These are phyloP conservation scores for Lydus trimaculatus DNA, from an alignment of 2,888 invertebrate genomes.

Conservation along the genomic window DNA sequence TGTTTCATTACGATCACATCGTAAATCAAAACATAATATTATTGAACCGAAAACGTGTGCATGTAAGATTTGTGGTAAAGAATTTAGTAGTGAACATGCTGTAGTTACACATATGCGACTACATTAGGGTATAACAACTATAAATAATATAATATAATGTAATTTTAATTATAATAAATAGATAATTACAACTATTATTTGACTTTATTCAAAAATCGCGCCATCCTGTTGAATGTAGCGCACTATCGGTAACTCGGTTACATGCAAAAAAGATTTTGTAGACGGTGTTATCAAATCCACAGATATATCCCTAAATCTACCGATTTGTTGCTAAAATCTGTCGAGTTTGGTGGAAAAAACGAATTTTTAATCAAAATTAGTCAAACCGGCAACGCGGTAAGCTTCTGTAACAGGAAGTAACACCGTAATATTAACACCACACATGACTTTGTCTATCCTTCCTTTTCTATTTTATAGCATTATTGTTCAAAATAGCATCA, in stretches of 20 bases:
- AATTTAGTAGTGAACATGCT: constrained; percentile 37
- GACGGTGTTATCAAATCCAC: not conserved
- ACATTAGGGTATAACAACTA: constrained; percentile 31
- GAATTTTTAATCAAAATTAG: too few relatives aligned
- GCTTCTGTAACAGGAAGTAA: too few relatives aligned
- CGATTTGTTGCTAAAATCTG: not conserved
- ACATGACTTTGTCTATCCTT: too few relatives aligned
- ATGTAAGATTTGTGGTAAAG: constrained; percentile 44
- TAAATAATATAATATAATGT: not conserved
- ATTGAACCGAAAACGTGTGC: constrained; percentile 40
- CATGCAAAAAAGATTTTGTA: too few relatives aligned
- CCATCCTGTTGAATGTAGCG: not conserved
- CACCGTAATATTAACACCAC: too few relatives aligned
- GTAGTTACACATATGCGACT: constrained; percentile 39
- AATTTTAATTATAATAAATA: not conserved
- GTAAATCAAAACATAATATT: constrained; percentile 49
- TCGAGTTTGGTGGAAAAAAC: too few relatives aligned
- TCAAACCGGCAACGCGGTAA: too few relatives aligned
- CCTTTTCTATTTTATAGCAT: too few relatives aligned
- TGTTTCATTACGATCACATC: constrained; percentile 47
- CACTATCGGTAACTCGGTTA: too few relatives aligned
- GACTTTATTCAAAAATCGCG: not conserved
- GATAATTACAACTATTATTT: not conserved
- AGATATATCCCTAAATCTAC: not conserved
- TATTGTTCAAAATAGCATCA: too few relatives aligned